Conservation (phyloP, 2,797 vertebrate genomes). For the Scomberomorus guttatus region DNA sequence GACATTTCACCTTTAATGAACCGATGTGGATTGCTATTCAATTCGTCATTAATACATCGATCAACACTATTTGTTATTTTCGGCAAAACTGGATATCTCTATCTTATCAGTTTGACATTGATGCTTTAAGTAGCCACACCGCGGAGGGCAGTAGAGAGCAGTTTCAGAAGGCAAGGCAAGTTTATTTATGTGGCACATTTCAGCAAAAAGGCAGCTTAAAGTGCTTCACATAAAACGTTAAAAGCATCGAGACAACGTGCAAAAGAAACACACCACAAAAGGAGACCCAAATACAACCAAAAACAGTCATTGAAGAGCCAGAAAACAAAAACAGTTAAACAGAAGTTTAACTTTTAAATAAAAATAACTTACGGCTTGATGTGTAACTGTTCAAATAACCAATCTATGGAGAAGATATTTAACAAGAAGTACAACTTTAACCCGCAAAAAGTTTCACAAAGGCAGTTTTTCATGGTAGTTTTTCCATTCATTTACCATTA, state of each 20-base stretch:
- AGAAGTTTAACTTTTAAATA: neutral
- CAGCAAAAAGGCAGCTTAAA: no score
- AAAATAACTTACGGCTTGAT: neutral
- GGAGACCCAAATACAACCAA: no score
- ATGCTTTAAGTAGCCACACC: neutral
- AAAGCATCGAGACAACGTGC: no score
- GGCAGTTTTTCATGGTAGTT: neutral
- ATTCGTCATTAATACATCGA: conserved; percentile 2
- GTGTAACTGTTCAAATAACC: accelerated
- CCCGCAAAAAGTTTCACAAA: no score
- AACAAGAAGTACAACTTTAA: neutral
- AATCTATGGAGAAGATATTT: neutral
- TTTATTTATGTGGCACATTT: no score
- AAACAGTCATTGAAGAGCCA: no score
- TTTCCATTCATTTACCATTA: neutral
- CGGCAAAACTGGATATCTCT: accelerated
- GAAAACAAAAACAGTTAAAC: neutral
- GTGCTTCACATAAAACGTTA: no score
- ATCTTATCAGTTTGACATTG: neutral
- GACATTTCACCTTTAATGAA: accelerated
- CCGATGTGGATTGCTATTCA: accelerated
- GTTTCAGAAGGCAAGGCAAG: neutral
- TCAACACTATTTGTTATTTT: neutral
- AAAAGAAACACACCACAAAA: no score
- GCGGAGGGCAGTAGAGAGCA: conserved; percentile 32